These are phyloP conservation scores for Mayetiola destructor DNA, from an alignment of 2,888 invertebrate genomes.

Conservation along the genomic window DNA sequence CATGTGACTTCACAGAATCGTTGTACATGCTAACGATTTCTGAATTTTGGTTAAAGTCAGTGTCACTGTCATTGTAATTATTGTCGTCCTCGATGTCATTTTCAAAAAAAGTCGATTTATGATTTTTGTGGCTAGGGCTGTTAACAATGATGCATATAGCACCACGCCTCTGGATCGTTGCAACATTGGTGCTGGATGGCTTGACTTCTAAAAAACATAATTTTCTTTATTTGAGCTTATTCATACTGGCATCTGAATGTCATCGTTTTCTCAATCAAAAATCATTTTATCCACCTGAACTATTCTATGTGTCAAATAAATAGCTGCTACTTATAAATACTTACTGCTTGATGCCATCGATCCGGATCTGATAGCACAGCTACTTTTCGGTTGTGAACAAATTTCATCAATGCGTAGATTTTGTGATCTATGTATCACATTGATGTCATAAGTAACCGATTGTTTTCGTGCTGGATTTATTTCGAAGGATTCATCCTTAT, in stretches of 20 bases:
- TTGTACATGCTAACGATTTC: too few species aligned
- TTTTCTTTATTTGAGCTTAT: too few species aligned
- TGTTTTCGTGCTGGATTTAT: slow-evolving; percentile 34
- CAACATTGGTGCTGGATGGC: too few species aligned
- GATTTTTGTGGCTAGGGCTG: slow-evolving; percentile 21
- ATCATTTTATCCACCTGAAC: too few species aligned
- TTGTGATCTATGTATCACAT: slow-evolving; percentile 35
- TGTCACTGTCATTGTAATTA: background rate
- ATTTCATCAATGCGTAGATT: slow-evolving; percentile 21
- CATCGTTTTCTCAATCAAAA: too few species aligned
- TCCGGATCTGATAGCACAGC: background rate
- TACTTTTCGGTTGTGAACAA: slow-evolving; percentile 1
- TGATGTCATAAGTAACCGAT: slow-evolving; percentile 35
- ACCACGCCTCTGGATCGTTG: slow-evolving; percentile 27
- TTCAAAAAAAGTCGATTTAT: background rate
- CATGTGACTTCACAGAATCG: too few species aligned
- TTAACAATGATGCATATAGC: slow-evolving; percentile 32
- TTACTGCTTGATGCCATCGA: slow-evolving; percentile 1
- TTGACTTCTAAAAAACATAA: too few species aligned
- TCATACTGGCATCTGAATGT: too few species aligned
- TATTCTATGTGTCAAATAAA: too few species aligned
- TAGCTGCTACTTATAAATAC: background rate
- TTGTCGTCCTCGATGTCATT: background rate
- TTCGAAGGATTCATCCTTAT: too few species aligned
- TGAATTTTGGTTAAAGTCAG: background rate